Conservation (phyloP, 2,888 invertebrate species). For the Polietes domitor region DNA sequence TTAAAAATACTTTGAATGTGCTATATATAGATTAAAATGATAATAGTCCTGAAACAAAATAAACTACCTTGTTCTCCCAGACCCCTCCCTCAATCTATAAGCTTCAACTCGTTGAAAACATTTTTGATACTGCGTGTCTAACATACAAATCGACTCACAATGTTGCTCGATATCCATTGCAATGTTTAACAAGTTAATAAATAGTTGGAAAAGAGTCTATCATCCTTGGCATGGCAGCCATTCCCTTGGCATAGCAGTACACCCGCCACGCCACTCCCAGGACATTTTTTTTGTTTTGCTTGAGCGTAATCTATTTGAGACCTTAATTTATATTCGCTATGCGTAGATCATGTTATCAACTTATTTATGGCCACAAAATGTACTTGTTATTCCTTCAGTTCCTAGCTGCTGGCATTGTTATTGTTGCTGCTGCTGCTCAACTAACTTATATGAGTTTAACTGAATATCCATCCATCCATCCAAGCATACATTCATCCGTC, state of each 20-base stretch:
- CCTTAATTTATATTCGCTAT: constrained; percentile 68
- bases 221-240: neutral
- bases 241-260: neutral
- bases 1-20: too few species aligned
- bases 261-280: neutral
- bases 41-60: too few species aligned
- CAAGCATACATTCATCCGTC: constrained; percentile 11
- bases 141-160: too few species aligned
- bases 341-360: constrained; percentile 71
- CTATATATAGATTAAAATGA: too few species aligned
- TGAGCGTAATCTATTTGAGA: constrained; percentile 36
- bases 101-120: too few species aligned
- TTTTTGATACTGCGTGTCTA: too few species aligned
- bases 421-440: neutral
- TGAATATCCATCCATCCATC: neutral
- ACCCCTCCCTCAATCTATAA: too few species aligned
- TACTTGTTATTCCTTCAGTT: constrained; percentile 38
- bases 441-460: neutral
- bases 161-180: too few species aligned
- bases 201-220: too few species aligned
- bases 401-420: neutral
- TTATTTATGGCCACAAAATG: constrained; percentile 68
- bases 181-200: too few species aligned
- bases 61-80: too few species aligned
- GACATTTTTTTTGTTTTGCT: neutral